Evolutionary conservation across 2,797 vertebrate species (phyloP).

Genomic region (Hirundo rustica): DNA sequence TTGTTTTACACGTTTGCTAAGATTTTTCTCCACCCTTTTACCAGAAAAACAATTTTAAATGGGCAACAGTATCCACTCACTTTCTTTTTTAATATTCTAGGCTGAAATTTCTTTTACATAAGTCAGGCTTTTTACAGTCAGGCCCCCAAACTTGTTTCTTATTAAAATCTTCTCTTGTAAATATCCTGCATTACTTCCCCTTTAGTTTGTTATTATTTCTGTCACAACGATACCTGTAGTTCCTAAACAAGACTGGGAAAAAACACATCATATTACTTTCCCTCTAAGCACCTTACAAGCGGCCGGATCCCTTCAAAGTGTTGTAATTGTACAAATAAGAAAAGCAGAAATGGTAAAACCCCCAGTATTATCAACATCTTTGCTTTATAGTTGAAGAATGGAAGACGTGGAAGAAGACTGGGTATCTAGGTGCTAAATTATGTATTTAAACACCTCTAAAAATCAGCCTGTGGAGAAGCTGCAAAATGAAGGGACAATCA

Average conservation of each 20-base stretch:
- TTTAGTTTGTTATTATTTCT: not conserved
- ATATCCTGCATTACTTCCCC: not conserved
- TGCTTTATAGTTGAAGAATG: not conserved
- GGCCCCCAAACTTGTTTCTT: not conserved
- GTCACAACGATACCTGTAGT: not conserved
- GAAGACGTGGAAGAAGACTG: not conserved
- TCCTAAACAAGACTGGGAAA: not conserved
- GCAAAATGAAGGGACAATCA: not conserved
- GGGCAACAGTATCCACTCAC: not conserved
- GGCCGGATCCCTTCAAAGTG: not conserved
- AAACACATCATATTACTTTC: not conserved
- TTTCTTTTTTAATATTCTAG: not conserved
- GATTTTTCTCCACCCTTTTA: not conserved
- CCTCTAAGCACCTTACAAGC: not conserved
- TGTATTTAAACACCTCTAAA: not conserved
- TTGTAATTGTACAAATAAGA: not conserved
- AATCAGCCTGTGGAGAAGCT: not conserved
- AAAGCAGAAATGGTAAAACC: not conserved
- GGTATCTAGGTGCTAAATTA: not conserved
- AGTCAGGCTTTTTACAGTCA: not conserved
- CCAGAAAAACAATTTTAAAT: not conserved
- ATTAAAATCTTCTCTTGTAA: not conserved
- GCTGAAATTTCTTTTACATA: not conserved
- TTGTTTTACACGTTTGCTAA: not conserved
- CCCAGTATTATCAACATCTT: not conserved